phyloP scores from a whole-genome alignment of 2,888 invertebrate genomes.

The Desoria tigrina region DNA sequence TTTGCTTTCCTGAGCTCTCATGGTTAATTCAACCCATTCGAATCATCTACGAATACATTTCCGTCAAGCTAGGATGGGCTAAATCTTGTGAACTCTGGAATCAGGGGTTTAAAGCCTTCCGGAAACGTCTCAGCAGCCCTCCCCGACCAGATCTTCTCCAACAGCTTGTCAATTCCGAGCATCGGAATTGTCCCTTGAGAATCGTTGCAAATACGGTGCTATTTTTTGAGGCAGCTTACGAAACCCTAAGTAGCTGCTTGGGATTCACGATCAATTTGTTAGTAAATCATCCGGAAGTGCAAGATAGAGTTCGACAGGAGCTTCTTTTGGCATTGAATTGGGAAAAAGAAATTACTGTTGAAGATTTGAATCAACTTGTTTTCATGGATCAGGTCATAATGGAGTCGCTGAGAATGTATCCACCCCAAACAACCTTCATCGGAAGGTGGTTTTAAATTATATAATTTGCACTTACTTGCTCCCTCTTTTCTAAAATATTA shows the following conservation, averaged over 20 bases:
- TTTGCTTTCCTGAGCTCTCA: constrained; percentile 37
- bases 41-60: constrained; percentile 7
- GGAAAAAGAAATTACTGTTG: not conserved
- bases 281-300: constrained; percentile 29
- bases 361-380: not conserved
- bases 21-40: constrained; percentile 28
- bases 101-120: constrained; percentile 19
- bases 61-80: constrained; percentile 13
- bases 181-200: constrained; percentile 16
- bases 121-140: not conserved
- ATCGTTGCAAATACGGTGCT: constrained; percentile 45
- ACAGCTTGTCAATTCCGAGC: constrained; percentile 19
- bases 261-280: constrained; percentile 41
- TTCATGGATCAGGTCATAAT: constrained; percentile 33
- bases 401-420: constrained; percentile 40
- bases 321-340: constrained; percentile 2
- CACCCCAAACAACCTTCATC: constrained; percentile 48
- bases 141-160: constrained; percentile 24
- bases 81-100: constrained; percentile 37
- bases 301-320: constrained; percentile 34
- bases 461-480: not conserved
- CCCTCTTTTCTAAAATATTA: constrained; percentile 10
- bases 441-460: constrained; percentile 30
- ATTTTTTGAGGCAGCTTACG: constrained; percentile 47
- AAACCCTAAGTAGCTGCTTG: constrained; percentile 38